Percentiles rank a stretch among this genome's conserved stretches.
phyloP scores from a whole-genome alignment of 1,140 invertebrate genomes.

The Lepidurus couesii region DNA sequence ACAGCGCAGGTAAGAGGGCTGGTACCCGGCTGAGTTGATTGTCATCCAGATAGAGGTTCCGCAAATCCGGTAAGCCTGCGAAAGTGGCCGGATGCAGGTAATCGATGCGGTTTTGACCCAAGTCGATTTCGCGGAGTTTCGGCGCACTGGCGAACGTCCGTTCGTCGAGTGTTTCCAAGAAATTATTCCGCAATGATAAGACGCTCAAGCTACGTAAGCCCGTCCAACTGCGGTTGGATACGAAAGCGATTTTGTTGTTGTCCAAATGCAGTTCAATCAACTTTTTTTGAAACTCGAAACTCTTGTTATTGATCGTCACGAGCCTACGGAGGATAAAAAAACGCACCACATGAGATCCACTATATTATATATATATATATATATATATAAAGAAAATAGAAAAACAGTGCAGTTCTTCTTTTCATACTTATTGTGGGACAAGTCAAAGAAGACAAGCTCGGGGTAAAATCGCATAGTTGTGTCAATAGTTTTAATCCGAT shows the following conservation, averaged over 20 bases:
- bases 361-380: constrained; percentile 51
- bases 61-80: constrained; percentile 62
- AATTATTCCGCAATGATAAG: constrained; percentile 73
- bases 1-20: constrained; percentile 48
- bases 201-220: constrained; percentile 70
- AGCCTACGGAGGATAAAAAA: constrained; percentile 35
- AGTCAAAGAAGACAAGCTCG: constrained; percentile 71
- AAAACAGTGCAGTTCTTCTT: neutral
- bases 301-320: constrained; percentile 62
- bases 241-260: constrained; percentile 73
- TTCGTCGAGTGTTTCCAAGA: constrained; percentile 66
- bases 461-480: constrained; percentile 77
- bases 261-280: constrained; percentile 73
- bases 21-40: constrained; percentile 72
- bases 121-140: constrained; percentile 74
- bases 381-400: neutral
- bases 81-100: constrained; percentile 72
- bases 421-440: constrained; percentile 60
- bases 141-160: constrained; percentile 67
- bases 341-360: constrained; percentile 44
- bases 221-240: constrained; percentile 70
- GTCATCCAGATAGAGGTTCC: constrained; percentile 74
- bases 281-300: constrained; percentile 70
- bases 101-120: constrained; percentile 78
- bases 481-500: constrained; percentile 78